Percentiles rank a stretch among this genome's conserved stretches.
These are phyloP conservation scores for Argopecten irradians DNA, from an alignment of 1,140 invertebrate species.

Conservation along the genomic window DNA sequence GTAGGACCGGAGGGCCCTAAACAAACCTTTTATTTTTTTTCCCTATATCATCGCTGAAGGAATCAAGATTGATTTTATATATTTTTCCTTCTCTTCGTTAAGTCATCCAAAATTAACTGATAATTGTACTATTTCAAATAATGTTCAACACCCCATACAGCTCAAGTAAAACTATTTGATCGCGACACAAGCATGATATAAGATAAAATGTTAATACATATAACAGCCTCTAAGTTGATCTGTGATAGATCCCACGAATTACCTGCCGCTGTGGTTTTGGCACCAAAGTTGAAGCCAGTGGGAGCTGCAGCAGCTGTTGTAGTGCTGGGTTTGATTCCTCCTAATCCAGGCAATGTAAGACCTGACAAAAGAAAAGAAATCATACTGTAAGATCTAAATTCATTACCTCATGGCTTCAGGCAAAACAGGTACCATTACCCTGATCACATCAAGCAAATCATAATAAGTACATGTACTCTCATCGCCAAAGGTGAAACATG, in stretches of 20 bases:
- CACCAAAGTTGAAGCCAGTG: neutral
- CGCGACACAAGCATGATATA: too few relatives aligned
- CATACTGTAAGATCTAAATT: neutral
- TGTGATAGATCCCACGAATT: neutral
- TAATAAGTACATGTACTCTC: neutral
- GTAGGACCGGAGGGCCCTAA: too few relatives aligned
- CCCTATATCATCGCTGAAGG: too few relatives aligned
- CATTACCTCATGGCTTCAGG: neutral
- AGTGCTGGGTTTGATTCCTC: slow-evolving; percentile 29
- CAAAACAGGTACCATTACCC: neutral
- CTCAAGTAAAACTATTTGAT: too few relatives aligned
- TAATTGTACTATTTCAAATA: slow-evolving; percentile 22
- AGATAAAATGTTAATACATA: too few relatives aligned
- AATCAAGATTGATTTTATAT: too few relatives aligned
- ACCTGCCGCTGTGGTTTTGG: slow-evolving; percentile 20
- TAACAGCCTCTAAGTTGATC: neutral
- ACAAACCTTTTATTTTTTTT: too few relatives aligned
- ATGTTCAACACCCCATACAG: slow-evolving; percentile 40
- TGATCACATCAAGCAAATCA: neutral
- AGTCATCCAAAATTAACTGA: too few relatives aligned
- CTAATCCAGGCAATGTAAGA: slow-evolving; percentile 40
- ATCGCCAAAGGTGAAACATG: neutral
- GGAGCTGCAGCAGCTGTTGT: slow-evolving; percentile 56
- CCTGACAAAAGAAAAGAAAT: neutral
- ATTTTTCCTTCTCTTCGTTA: too few relatives aligned